A percentile compares a stretch with the other conserved stretches of the same genome.
phyloP scores from a whole-genome alignment of 2,797 vertebrate genomes.

The Peromyscus nudipes region DNA sequence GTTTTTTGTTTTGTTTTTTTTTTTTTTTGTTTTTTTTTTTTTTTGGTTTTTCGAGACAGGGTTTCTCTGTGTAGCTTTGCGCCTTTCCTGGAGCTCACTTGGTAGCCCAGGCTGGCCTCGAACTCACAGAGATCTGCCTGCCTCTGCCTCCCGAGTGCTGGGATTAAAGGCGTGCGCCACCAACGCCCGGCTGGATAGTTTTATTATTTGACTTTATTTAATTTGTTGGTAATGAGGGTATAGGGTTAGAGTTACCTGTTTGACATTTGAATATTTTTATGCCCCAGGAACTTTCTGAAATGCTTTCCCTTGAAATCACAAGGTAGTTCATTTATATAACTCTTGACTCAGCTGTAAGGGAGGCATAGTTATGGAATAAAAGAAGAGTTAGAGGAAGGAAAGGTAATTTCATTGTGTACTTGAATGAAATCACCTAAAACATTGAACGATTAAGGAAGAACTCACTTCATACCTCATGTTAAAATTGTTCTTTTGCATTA shows the following conservation, averaged over 20 bases:
- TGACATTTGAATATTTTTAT: neutral
- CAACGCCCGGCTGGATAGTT: too few species aligned
- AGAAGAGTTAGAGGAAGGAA: neutral
- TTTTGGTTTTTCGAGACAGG: too few species aligned
- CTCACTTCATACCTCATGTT: accelerated
- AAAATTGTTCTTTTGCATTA: neutral
- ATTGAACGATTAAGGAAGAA: neutral
- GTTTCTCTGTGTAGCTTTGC: too few species aligned
- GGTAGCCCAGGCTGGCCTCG: too few species aligned
- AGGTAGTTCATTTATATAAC: neutral
- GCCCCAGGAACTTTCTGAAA: neutral
- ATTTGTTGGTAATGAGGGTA: neutral
- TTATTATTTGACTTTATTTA: neutral
- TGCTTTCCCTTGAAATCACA: neutral
- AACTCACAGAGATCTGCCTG: too few species aligned
- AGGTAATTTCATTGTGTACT: neutral
- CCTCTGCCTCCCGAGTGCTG: too few species aligned
- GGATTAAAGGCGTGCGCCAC: too few species aligned
- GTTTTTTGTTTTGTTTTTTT: too few species aligned
- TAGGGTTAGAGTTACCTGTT: neutral
- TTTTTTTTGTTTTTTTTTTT: too few species aligned
- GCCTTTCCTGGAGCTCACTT: too few species aligned
- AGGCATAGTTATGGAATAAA: neutral
- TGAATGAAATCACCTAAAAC: neutral
- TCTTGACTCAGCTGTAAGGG: neutral